Conservation (phyloP, 1,140 invertebrate genomes). For the Papilio polytes region DNA sequence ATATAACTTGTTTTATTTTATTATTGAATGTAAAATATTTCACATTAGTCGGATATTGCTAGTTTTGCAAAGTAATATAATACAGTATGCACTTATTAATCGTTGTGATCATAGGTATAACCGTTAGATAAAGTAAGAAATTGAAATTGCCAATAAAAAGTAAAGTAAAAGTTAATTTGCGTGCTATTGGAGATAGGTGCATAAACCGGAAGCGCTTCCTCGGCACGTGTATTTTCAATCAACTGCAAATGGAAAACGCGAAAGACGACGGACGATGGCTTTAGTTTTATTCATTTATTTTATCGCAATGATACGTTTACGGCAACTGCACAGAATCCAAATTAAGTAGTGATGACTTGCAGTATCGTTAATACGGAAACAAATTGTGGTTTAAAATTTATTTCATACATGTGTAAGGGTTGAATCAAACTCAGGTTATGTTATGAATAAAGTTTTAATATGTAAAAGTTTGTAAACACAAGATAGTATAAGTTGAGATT, state of each 20-base stretch:
- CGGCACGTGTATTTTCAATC: constrained; percentile 38
- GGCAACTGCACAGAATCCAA: not conserved
- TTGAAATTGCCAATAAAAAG: constrained; percentile 9
- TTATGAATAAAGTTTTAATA: not conserved
- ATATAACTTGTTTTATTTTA: no score
- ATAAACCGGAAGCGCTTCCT: constrained; percentile 23
- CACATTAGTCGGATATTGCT: no score
- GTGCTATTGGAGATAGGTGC: constrained; percentile 15
- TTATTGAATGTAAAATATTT: no score
- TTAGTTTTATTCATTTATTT: constrained; percentile 28
- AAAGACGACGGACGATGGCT: constrained; percentile 16
- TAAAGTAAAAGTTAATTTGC: constrained; percentile 16
- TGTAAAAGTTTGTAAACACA: not conserved
- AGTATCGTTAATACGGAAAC: not conserved
- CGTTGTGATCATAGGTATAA: not conserved
- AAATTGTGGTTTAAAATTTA: not conserved
- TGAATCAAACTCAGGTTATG: not conserved
- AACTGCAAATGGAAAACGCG: constrained; percentile 32
- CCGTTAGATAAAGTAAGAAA: not conserved
- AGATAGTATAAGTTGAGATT: not conserved
- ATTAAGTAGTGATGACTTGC: not conserved
- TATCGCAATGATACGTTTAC: not conserved
- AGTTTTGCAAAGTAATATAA: not conserved
- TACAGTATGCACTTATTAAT: not conserved
- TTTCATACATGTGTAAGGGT: no score